Conservation (phyloP, 2,113 vertebrate genomes). For the Heteronetta atricapilla region DNA sequence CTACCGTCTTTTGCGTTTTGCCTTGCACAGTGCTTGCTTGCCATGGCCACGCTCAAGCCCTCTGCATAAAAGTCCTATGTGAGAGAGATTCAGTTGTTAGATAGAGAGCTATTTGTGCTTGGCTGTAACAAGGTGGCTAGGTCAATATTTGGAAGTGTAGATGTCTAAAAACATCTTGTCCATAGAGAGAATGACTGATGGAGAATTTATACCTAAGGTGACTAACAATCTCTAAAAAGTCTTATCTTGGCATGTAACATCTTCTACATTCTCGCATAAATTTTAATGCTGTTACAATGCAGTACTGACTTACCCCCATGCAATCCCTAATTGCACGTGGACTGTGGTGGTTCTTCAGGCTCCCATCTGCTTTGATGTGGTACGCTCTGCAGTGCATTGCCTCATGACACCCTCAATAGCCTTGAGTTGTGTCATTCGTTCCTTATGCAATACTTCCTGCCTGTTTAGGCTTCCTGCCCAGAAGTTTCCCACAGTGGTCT, state of each 20-base stretch:
- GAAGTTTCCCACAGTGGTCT: neutral
- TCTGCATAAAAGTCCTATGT: neutral
- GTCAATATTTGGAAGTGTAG: neutral
- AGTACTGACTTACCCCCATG: neutral
- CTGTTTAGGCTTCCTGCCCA: neutral
- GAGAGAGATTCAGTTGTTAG: neutral
- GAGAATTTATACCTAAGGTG: neutral
- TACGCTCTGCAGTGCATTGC: neutral
- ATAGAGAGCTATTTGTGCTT: neutral
- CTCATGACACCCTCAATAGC: rapidly evolving
- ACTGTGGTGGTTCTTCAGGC: neutral
- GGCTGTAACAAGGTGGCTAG: neutral
- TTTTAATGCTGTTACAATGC: neutral
- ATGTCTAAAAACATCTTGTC: neutral
- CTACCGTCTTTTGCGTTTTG: neutral
- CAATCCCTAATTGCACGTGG: neutral
- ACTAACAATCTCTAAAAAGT: neutral
- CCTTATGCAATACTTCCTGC: neutral
- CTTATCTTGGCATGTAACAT: neutral
- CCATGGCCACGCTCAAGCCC: neutral
- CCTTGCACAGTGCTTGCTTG: neutral
- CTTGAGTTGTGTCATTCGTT: neutral
- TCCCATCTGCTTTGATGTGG: neutral
- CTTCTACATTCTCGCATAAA: neutral
- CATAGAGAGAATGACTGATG: neutral